Evolutionary conservation across 2,113 vertebrate genomes (phyloP).

Genomic region (Muscicapa adusta): DNA sequence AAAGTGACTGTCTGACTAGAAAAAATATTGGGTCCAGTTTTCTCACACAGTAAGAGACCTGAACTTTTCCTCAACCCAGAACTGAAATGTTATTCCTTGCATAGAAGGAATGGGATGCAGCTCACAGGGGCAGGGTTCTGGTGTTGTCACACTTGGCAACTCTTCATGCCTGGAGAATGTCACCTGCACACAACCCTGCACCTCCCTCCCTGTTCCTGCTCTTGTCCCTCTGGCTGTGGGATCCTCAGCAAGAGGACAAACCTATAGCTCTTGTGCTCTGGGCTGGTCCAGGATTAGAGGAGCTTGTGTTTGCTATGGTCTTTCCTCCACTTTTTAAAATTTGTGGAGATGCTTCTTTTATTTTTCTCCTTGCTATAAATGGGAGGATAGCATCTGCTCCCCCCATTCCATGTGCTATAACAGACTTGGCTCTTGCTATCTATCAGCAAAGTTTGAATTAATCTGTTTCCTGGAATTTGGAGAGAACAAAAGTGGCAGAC

Average conservation of each 20-base stretch:
- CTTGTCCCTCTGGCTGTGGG: neutral
- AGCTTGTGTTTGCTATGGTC: accelerated
- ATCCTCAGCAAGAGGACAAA: neutral
- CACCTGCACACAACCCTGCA: neutral
- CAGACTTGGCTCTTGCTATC: neutral
- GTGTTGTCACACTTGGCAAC: accelerated
- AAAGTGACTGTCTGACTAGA: neutral
- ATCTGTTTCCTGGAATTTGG: neutral
- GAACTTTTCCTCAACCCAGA: neutral
- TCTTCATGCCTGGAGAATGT: neutral
- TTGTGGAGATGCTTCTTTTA: neutral
- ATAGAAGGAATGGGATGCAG: neutral
- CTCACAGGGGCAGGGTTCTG: neutral
- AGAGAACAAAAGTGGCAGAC: neutral
- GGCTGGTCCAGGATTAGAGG: neutral
- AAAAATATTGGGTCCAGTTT: neutral
- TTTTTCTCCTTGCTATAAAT: neutral
- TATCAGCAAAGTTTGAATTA: neutral
- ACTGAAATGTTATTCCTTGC: neutral
- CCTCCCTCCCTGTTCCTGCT: accelerated
- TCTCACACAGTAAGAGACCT: neutral
- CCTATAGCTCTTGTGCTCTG: neutral
- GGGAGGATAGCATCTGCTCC: neutral
- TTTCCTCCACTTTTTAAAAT: neutral
- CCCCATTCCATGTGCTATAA: neutral